Evolutionary conservation across 2,888 invertebrate genomes (phyloP), one percentile per base, ranked within the genome.

Genomic region (Leptinotarsa juncta): DNA sequence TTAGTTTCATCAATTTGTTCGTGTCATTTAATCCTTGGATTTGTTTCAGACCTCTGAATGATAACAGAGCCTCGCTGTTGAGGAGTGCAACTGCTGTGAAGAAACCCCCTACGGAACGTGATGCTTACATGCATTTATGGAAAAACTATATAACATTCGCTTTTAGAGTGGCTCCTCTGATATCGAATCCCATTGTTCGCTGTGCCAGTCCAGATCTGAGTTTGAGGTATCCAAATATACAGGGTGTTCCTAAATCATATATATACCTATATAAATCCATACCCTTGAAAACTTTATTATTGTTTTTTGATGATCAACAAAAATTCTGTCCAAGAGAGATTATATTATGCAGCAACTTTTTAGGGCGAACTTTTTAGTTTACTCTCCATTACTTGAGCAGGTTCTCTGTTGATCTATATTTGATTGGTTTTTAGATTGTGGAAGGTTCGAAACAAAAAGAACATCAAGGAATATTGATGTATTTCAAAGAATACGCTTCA

Each of bases 121-220:
- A 98, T 87, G 93, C 96, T 50, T 97, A 98, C 88, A 93, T 99
- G 90, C 96, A 96, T 88, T 92, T 99, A 32, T 99, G 99, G 98
- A 95, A 97, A 86, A 98, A 98, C 89, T 98, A 99, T 89, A 93
- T 98, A 83, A 96, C 97, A 18, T 95, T 98, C 90, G 97, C 97
- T 10, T 99, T 98, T 89, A 92, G 97, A 70, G 95, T 99, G 65
- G 97, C 98, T 5, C 99, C 98, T 15, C 95, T 97, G 32, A 94
- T 95, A 77, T 95, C 96, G 1, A 95, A 94, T 85, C 95, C 96
- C 0, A 92, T 96, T 50, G 92, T 96, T 67, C 92, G 97, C 71
- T 97, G 97, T 88, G 97, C 97, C 50, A 97, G 97, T 80, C 97
- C 97, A 1, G 97, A 97, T 89, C 90, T 96, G 60, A 96, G 96